phyloP scores from a whole-genome alignment of 2,797 vertebrate species.

The Trachurus trachurus region DNA sequence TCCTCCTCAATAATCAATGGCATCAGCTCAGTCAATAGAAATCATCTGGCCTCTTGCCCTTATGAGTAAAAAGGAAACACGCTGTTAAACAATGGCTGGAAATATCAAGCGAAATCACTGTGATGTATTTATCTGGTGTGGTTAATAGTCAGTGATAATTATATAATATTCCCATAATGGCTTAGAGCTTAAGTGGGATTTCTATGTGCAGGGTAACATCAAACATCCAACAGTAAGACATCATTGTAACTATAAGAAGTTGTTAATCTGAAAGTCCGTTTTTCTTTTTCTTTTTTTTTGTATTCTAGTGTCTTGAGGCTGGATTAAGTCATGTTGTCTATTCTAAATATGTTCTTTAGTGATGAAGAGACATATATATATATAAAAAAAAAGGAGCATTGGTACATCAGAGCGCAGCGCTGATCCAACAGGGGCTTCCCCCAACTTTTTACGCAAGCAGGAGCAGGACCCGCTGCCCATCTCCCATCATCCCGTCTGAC shows the following conservation, averaged over 20 bases:
- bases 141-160: not conserved
- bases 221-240: not conserved
- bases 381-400: not conserved
- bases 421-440: conserved; percentile 28
- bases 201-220: not conserved
- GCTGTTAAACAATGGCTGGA: not conserved
- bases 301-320: not conserved
- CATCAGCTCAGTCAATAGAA: not conserved
- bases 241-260: not conserved
- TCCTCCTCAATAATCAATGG: conserved; percentile 29
- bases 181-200: not conserved
- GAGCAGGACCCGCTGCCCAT: not conserved
- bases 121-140: not conserved
- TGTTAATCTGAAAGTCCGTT: not conserved
- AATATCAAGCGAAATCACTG: conserved; percentile 14
- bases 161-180: not conserved
- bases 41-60: not conserved
- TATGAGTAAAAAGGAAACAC: conserved; percentile 7
- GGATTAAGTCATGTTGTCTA: not conserved
- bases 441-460: conserved; percentile 57
- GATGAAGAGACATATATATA: not conserved
- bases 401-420: conserved; percentile 8
- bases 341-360: not conserved
- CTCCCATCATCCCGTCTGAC: not conserved
- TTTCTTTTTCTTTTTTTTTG: not conserved